Conservation (phyloP, 2,888 invertebrate genomes). For the Pristionchus japonicus region DNA sequence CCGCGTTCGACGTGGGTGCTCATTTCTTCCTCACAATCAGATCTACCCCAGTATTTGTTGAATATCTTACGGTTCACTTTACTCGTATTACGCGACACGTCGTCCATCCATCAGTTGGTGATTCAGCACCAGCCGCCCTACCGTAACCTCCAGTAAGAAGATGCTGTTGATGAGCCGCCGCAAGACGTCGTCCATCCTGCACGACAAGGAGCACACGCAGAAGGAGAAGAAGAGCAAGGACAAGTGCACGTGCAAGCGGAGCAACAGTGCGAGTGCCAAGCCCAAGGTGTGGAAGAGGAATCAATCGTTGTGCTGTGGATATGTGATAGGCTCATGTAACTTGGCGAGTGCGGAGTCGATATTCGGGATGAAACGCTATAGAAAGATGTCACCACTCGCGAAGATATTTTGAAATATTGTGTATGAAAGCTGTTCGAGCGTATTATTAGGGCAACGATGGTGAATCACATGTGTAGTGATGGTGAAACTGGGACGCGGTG, state of each 20-base stretch:
- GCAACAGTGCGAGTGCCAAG: slow-evolving; percentile 31
- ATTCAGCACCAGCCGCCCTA: neutral
- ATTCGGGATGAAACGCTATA: too few relatives aligned
- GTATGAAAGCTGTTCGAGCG: too few relatives aligned
- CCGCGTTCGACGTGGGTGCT: neutral
- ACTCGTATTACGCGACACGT: neutral
- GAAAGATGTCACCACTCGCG: too few relatives aligned
- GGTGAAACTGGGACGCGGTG: neutral
- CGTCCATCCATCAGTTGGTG: neutral
- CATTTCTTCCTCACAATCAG: too few relatives aligned
- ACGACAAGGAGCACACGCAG: slow-evolving; percentile 27
- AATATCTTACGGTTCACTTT: neutral
- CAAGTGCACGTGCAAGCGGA: slow-evolving; percentile 30
- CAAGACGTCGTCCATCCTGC: slow-evolving; percentile 39
- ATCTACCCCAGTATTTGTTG: too few relatives aligned
- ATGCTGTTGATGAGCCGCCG: slow-evolving; percentile 47
- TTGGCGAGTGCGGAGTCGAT: too few relatives aligned
- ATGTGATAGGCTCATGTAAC: too few relatives aligned
- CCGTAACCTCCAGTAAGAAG: neutral
- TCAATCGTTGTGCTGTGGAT: neutral
- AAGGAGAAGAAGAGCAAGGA: slow-evolving; percentile 38
- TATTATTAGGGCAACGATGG: too few relatives aligned
- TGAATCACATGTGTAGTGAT: neutral
- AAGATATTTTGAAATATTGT: too few relatives aligned
- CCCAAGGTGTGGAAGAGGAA: neutral